Evolutionary conservation across 2,113 vertebrate genomes (phyloP).

Genomic region (Urocynchramus pylzowi): DNA sequence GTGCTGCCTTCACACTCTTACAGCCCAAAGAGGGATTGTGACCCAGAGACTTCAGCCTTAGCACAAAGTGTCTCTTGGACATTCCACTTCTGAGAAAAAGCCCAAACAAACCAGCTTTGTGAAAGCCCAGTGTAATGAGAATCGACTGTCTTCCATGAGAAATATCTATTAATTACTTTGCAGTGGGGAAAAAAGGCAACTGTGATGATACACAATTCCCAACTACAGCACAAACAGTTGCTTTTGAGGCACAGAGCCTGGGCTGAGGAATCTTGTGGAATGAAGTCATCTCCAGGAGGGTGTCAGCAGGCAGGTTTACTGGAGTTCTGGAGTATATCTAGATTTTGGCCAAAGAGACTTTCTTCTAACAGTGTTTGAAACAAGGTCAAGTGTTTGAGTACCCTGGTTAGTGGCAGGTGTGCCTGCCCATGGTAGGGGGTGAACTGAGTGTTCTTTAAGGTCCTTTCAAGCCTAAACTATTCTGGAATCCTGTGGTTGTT

Average conservation of each 20-base stretch:
- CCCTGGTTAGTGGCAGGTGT: not conserved
- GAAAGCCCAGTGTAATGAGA: not conserved
- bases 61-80: not conserved
- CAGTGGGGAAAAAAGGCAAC: not conserved
- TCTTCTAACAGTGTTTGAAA: not conserved
- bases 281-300: not conserved
- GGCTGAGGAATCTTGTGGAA: not conserved
- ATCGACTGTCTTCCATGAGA: slow-evolving; percentile 14
- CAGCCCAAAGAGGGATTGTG: not conserved
- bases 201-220: not conserved
- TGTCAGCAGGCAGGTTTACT: not conserved
- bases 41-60: not conserved
- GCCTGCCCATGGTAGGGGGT: not conserved
- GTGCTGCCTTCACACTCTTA: not conserved
- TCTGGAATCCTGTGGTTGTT: not conserved
- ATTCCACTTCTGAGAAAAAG: not conserved
- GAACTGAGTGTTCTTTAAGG: not conserved
- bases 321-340: not conserved
- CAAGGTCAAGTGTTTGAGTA: not conserved
- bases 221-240: not conserved
- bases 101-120: not conserved
- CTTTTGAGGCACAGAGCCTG: not conserved
- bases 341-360: not conserved
- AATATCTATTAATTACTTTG: slow-evolving; percentile 31
- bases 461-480: not conserved